Conservation (phyloP, 2,113 vertebrate genomes). For the Osmerus mordax region DNA sequence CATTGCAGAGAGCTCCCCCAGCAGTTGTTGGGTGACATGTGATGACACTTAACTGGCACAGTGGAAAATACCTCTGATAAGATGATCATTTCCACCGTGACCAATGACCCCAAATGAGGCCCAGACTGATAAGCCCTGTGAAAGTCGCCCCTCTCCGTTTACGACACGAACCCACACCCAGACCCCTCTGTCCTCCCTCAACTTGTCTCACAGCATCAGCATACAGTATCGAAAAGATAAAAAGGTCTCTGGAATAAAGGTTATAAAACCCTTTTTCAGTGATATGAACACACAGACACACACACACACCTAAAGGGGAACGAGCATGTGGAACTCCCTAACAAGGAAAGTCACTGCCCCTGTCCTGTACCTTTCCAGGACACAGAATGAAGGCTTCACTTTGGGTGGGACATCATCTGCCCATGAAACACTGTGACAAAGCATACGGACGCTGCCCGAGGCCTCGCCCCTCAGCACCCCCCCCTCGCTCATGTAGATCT, state of each 20-base stretch:
- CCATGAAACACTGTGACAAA: constrained; percentile 35
- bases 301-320: constrained; percentile 20
- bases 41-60: constrained; percentile 62
- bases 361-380: constrained; percentile 26
- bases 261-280: too few relatives aligned
- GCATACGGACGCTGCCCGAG: constrained; percentile 14
- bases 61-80: constrained; percentile 72
- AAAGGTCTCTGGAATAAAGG: too few relatives aligned
- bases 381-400: constrained; percentile 24
- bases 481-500: constrained; percentile 12
- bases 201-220: constrained; percentile 16
- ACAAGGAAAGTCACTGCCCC: constrained; percentile 15
- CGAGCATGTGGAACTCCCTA: constrained; percentile 17
- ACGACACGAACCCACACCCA: constrained; percentile 40
- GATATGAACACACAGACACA: not conserved
- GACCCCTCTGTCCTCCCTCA: constrained; percentile 43
- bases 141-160: constrained; percentile 49
- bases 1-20: constrained; percentile 41
- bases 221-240: too few relatives aligned
- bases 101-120: constrained; percentile 34
- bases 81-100: constrained; percentile 59
- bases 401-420: constrained; percentile 33
- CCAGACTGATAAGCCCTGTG: constrained; percentile 49
- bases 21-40: constrained; percentile 61
- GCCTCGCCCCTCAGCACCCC: constrained; percentile 23